Evolutionary conservation across 1,140 invertebrate species (phyloP), one percentile per base, ranked within the genome.

Genomic region (Drosophila eugracilis): DNA sequence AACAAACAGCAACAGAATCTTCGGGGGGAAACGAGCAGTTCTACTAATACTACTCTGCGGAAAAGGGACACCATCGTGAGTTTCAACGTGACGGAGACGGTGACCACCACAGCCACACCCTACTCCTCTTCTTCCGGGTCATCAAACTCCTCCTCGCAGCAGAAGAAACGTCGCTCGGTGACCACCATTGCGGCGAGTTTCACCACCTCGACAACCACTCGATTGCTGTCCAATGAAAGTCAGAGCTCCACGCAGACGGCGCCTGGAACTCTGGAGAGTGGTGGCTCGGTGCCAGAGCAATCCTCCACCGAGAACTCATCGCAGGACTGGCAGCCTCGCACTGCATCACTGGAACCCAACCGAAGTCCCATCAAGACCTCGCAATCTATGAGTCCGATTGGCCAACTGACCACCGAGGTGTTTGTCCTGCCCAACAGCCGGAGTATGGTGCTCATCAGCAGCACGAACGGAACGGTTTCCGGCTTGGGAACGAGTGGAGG

Each of bases 1-100:
- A 91, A 90, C 44, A 91, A 91, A 45, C 90, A 91, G 47, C 90
- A 91, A 21, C 84, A 91, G 70, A 91, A 78, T 66, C 70, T 91
- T 0, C 69, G 90, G 5, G 74, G 73, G 1, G 69, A 83, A 5
- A 26, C 36, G 7, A 41, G 62, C 45, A 41, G 54, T 17, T 80
- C 85, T 0, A 54, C 90, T 5, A 78, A 66, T 1, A 42, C 77
- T 1, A 75, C 89, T 0, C 37, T 78, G 3, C 49, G 75, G 7
- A 86, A 86, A 15, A 39, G 78, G 19, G 78, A 86, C 39, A 86
- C 83, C 12, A 71, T 88, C 15, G 83, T 88, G 1, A 83, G 83
- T 44, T 88, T 88, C 65, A 79, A 84, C 37, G 85, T 83, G 19
- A 89, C 86, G 1, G 84, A 89, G 24, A 79, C 78, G 10, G 39